A percentile compares a stretch with the other conserved stretches of the same genome.
phyloP scores from a whole-genome alignment of 1,140 invertebrate genomes.

The Danaus melanippus region DNA sequence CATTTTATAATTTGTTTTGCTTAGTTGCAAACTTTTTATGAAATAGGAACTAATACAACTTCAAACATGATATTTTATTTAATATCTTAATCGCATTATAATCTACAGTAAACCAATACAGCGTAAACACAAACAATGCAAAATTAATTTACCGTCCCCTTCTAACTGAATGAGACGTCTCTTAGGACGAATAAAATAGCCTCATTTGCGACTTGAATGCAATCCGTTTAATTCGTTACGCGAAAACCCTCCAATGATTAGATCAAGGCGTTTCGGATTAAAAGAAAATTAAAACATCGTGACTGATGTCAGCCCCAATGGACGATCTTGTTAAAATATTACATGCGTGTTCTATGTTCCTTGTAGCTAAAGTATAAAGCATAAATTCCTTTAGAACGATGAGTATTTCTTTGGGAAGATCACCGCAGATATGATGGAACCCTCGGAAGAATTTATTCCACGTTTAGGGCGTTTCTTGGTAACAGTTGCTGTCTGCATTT shows the following conservation, averaged over 20 bases:
- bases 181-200: constrained; percentile 60
- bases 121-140: constrained; percentile 46
- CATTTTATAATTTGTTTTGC: no score
- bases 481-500: constrained; percentile 56
- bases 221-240: constrained; percentile 67
- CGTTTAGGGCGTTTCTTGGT: constrained; percentile 59
- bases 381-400: constrained; percentile 13
- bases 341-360: background rate
- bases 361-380: constrained; percentile 23
- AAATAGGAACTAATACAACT: background rate
- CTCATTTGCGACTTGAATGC: constrained; percentile 65
- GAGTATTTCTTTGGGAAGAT: constrained; percentile 16
- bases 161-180: constrained; percentile 32
- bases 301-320: constrained; percentile 41
- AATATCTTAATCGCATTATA: no score
- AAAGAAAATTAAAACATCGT: constrained; percentile 68
- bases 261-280: constrained; percentile 65
- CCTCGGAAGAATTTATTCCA: constrained; percentile 59
- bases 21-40: background rate
- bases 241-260: constrained; percentile 59
- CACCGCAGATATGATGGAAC: constrained; percentile 40
- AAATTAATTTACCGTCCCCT: constrained; percentile 36
- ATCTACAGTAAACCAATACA: constrained; percentile 24
- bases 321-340: constrained; percentile 12
- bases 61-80: no score